These are phyloP conservation scores for Aepyceros melampus DNA, from an alignment of 2,113 vertebrate genomes.

Conservation along the genomic window DNA sequence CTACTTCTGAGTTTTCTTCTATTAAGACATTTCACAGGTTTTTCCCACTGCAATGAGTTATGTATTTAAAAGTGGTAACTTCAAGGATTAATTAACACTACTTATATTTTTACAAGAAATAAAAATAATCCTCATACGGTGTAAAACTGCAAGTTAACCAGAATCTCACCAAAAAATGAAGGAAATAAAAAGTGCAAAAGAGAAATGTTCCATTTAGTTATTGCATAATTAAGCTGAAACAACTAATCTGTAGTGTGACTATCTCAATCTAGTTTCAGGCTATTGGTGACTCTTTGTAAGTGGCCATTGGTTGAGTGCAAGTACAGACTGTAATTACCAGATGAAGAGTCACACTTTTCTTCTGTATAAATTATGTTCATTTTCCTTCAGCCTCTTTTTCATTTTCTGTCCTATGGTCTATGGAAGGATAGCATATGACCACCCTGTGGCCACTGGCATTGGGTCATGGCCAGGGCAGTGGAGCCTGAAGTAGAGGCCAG, in stretches of 20 bases:
- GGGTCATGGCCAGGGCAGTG: fast-evolving
- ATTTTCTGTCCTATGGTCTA: background rate
- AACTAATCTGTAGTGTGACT: background rate
- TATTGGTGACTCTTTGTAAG: background rate
- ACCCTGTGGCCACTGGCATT: no score
- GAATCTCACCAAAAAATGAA: background rate
- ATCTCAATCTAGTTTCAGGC: background rate
- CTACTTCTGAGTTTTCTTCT: conserved; percentile 1
- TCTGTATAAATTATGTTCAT: background rate
- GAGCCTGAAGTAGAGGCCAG: background rate
- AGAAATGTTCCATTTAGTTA: background rate
- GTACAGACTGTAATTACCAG: background rate
- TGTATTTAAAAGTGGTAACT: background rate
- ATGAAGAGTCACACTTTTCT: background rate
- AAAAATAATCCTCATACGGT: background rate
- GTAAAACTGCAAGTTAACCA: background rate
- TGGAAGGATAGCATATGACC: fast-evolving
- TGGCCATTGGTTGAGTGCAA: background rate
- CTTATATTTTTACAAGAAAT: background rate
- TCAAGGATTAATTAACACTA: background rate
- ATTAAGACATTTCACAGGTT: background rate
- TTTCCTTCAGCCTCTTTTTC: background rate
- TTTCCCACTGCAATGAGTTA: background rate
- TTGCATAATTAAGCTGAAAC: background rate
- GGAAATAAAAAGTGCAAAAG: background rate